phyloP scores from a whole-genome alignment of 2,113 vertebrate genomes.

The Sturnira hondurensis region DNA sequence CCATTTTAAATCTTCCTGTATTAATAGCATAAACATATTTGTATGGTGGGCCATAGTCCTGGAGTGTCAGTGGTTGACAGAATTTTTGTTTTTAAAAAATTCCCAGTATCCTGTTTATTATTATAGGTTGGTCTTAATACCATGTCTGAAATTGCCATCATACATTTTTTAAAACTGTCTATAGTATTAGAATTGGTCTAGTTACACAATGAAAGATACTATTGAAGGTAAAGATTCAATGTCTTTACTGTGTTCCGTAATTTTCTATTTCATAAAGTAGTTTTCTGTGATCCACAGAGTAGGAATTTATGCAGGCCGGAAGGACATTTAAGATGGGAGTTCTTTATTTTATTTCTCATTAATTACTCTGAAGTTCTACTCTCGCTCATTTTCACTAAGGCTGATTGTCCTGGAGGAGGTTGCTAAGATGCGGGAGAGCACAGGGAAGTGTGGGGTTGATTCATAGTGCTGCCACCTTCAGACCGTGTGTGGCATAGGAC shows the following conservation, averaged over 20 bases:
- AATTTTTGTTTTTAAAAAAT: neutral
- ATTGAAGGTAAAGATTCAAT: neutral
- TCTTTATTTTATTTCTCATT: neutral
- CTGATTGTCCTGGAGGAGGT: neutral
- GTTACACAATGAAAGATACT: neutral
- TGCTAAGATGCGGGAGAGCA: fast-evolving
- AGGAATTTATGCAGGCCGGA: neutral
- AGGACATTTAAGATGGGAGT: neutral
- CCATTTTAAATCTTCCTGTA: neutral
- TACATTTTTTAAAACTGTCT: neutral
- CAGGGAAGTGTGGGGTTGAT: neutral
- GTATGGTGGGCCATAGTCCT: neutral
- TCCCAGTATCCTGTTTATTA: neutral
- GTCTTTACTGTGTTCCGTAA: neutral
- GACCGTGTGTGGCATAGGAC: fast-evolving
- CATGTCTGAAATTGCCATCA: neutral
- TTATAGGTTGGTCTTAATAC: neutral
- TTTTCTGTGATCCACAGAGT: neutral
- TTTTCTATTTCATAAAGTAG: neutral
- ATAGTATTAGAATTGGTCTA: neutral
- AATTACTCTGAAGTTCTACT: neutral
- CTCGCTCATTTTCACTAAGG: neutral
- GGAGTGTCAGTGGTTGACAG: neutral
- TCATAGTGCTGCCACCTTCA: neutral
- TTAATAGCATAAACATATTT: neutral